Percentiles rank a stretch among this genome's conserved stretches.
Conservation (phyloP, 2,113 vertebrate genomes). For the Cephalopterus ornatus region DNA sequence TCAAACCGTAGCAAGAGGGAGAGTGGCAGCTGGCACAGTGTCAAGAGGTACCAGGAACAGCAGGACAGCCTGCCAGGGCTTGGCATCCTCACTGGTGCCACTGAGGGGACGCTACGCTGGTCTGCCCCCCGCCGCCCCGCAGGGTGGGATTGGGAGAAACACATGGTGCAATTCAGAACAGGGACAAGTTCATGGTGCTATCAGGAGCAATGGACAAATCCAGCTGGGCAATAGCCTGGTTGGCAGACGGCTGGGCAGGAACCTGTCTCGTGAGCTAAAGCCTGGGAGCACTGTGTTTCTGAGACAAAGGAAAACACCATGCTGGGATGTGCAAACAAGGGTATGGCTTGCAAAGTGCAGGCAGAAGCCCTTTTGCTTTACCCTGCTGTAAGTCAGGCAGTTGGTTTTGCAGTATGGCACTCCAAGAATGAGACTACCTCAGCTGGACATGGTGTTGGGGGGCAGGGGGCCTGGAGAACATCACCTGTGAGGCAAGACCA, state of each 20-base stretch:
- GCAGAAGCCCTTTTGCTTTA: background rate
- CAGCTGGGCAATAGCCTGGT: background rate
- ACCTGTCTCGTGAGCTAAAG: background rate
- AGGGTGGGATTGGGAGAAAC: background rate
- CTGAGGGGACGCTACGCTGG: accelerated
- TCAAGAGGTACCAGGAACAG: background rate
- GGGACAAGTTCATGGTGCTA: background rate
- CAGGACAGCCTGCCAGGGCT: background rate
- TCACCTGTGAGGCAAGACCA: background rate
- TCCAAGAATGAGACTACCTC: accelerated
- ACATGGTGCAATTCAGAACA: background rate
- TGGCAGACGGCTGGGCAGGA: background rate
- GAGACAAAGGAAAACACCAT: background rate
- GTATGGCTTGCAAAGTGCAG: accelerated
- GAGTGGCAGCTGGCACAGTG: accelerated
- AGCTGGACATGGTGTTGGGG: accelerated
- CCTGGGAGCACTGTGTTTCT: accelerated
- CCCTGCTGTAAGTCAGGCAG: background rate
- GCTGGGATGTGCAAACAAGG: background rate
- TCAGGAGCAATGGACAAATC: background rate
- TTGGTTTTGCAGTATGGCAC: background rate
- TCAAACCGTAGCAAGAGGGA: background rate
- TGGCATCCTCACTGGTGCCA: accelerated
- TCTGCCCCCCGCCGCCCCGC: accelerated
- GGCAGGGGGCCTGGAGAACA: background rate